These are phyloP conservation scores for Acestrorhynchus altus DNA, from an alignment of 2,797 vertebrate species.

Conservation along the genomic window DNA sequence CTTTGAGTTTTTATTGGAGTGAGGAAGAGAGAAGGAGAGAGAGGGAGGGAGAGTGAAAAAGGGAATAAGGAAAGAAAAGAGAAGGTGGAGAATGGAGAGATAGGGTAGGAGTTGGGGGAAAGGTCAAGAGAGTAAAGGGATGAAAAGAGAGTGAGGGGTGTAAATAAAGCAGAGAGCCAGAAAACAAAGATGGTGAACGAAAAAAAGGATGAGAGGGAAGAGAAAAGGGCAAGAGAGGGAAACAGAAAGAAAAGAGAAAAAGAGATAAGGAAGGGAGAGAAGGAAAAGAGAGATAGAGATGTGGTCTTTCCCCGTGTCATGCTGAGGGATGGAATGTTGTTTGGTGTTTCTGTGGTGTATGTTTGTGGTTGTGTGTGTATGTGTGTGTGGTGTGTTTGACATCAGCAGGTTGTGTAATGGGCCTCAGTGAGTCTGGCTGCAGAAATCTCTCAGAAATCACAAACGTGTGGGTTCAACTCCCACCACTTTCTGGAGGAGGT, in stretches of 20 bases:
- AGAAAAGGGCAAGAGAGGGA: too few species aligned
- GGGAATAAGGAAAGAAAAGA: too few species aligned
- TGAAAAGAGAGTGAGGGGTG: too few species aligned
- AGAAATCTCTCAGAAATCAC: conserved; percentile 75
- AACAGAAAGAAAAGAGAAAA: too few species aligned
- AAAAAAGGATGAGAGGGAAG: too few species aligned
- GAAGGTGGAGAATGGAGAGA: too few species aligned
- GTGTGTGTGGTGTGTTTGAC: conserved; percentile 57
- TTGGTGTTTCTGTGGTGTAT: conserved; percentile 67
- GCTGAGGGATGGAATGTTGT: conserved; percentile 61
- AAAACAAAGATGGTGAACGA: too few species aligned
- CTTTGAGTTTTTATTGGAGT: not conserved
- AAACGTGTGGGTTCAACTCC: conserved; percentile 51
- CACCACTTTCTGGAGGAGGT: not conserved
- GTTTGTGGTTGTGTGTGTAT: not conserved
- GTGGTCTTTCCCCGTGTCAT: conserved; percentile 61
- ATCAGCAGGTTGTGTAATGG: conserved; percentile 73
- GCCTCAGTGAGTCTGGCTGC: conserved; percentile 72
- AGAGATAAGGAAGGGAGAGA: not conserved
- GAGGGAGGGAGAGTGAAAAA: conserved; percentile 19
- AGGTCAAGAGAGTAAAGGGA: too few species aligned
- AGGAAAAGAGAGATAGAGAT: conserved; percentile 18
- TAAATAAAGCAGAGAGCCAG: too few species aligned
- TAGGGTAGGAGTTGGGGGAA: too few species aligned
- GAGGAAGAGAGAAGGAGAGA: not conserved